Conservation (phyloP, 2,113 vertebrate genomes). For the Actenoides lindsayi region DNA sequence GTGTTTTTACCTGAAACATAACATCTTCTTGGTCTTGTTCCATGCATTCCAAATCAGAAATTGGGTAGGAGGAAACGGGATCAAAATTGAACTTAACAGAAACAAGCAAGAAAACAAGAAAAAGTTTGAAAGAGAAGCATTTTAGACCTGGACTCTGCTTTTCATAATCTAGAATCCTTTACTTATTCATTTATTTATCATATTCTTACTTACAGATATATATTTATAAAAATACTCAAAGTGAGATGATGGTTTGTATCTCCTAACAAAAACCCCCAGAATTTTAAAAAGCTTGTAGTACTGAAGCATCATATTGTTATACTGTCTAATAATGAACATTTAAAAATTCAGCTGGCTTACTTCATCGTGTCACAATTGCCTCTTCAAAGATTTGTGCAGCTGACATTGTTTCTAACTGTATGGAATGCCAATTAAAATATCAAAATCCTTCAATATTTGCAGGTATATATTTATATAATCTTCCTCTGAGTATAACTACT, state of each 20-base stretch:
- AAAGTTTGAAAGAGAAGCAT: neutral
- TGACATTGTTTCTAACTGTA: neutral
- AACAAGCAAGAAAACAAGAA: neutral
- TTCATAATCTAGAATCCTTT: neutral
- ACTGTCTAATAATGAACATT: neutral
- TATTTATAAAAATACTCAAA: neutral
- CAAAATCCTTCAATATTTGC: neutral
- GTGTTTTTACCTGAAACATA: neutral
- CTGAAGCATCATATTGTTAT: neutral
- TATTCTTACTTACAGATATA: neutral
- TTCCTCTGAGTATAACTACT: neutral
- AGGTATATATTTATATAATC: neutral
- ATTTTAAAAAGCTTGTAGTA: neutral
- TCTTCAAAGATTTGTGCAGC: neutral
- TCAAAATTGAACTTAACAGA: neutral
- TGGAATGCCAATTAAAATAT: neutral
- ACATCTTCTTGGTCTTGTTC: neutral
- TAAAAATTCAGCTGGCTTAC: neutral
- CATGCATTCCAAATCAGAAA: neutral
- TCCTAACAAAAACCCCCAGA: neutral
- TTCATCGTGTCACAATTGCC: slow-evolving; percentile 1
- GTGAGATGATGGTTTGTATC: neutral
- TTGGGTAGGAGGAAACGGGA: neutral
- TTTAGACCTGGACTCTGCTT: neutral
- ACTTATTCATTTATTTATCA: neutral